A percentile compares a stretch with the other conserved stretches of the same genome.
Evolutionary conservation across 64 coral and sea anemone genomes (phyloP).

Genomic region (Acropora tenuis): DNA sequence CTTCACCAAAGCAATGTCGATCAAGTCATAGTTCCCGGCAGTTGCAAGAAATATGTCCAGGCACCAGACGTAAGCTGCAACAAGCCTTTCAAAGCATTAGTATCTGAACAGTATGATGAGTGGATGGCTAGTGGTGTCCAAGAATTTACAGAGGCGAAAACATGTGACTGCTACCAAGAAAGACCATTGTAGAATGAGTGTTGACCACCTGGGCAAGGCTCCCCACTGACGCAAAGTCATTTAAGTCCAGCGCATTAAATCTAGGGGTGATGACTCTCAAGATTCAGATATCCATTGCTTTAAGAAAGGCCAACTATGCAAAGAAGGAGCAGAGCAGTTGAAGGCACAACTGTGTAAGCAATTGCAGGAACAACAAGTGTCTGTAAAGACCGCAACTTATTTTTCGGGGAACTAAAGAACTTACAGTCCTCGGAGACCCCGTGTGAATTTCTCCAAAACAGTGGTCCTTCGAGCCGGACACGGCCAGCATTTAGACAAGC

Average conservation of each 20-base stretch:
- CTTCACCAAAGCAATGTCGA: slow-evolving; percentile 32
- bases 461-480: too few relatives aligned
- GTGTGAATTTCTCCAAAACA: too few relatives aligned
- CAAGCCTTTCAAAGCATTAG: slow-evolving; percentile 40
- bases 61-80: slow-evolving; percentile 18
- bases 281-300: slow-evolving; percentile 27
- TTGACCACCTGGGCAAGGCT: not conserved
- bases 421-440: too few relatives aligned
- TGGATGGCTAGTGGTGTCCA: slow-evolving; percentile 63
- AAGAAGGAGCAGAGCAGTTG: slow-evolving; percentile 44
- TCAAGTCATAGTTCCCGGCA: slow-evolving; percentile 57
- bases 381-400: too few relatives aligned
- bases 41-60: slow-evolving; percentile 61
- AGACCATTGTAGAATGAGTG: slow-evolving; percentile 20
- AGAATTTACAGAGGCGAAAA: slow-evolving; percentile 52
- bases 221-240: slow-evolving; percentile 5
- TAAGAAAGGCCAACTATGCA: slow-evolving; percentile 41
- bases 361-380: too few relatives aligned
- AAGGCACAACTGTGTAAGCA: slow-evolving; percentile 26
- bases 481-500: too few relatives aligned
- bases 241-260: slow-evolving; percentile 4
- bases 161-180: slow-evolving; percentile 37
- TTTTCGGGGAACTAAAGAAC: too few relatives aligned
- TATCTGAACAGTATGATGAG: slow-evolving; percentile 54
- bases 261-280: slow-evolving; percentile 45